Conservation (phyloP, 2,797 vertebrate genomes). For the Cygnus olor region DNA sequence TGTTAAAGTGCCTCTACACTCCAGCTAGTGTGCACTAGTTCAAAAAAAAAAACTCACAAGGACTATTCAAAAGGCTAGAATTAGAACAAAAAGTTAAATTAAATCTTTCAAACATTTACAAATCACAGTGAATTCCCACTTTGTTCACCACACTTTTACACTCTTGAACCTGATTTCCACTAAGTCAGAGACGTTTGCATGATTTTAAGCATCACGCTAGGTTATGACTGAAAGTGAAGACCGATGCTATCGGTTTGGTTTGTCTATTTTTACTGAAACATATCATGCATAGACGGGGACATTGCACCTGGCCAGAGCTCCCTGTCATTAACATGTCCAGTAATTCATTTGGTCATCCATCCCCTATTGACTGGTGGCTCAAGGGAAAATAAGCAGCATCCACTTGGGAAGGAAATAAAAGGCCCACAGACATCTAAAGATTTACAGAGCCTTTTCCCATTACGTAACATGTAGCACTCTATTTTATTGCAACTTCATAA, state of each 20-base stretch:
- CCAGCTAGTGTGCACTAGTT: neutral
- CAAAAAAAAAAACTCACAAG: neutral
- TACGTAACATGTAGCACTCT: neutral
- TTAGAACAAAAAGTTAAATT: neutral
- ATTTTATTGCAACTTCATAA: neutral
- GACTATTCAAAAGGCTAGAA: neutral
- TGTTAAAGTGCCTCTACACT: neutral
- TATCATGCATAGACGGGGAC: neutral
- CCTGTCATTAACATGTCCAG: neutral
- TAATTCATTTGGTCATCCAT: neutral
- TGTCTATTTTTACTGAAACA: neutral
- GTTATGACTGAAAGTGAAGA: neutral
- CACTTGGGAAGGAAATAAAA: neutral
- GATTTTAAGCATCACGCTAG: neutral
- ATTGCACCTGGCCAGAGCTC: neutral
- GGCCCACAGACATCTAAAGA: neutral
- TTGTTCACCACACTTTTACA: neutral
- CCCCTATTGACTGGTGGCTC: neutral
- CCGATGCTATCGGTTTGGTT: neutral
- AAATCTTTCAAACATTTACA: neutral
- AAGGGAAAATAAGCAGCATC: neutral
- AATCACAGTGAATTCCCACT: neutral
- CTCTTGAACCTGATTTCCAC: neutral
- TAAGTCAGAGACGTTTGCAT: neutral
- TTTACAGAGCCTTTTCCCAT: neutral